Percentiles rank a stretch among this genome's conserved stretches.
phyloP scores from a whole-genome alignment of 2,888 invertebrate species.

The Macrostomum cliftonense region DNA sequence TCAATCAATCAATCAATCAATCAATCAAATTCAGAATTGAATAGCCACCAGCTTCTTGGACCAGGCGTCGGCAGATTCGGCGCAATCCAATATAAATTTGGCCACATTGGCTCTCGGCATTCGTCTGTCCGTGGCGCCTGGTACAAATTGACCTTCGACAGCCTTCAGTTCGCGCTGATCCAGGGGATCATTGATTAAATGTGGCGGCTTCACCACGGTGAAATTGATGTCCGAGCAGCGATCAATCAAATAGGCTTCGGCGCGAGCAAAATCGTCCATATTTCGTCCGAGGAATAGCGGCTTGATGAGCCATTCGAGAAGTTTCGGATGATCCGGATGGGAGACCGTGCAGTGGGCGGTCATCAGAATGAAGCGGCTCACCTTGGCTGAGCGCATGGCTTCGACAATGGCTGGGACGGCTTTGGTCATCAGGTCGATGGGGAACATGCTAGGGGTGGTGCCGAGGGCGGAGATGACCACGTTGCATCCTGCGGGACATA shows the following conservation, averaged over 20 bases:
- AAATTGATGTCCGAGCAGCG: slow-evolving; percentile 23
- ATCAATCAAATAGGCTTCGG: slow-evolving; percentile 21
- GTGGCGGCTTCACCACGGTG: slow-evolving; percentile 25
- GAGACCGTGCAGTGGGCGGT: slow-evolving; percentile 2
- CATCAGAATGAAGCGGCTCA: slow-evolving; percentile 16
- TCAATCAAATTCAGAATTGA: no score
- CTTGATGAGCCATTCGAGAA: slow-evolving; percentile 21
- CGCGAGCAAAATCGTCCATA: slow-evolving; percentile 22
- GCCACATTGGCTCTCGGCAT: slow-evolving; percentile 25
- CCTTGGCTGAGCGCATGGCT: slow-evolving; percentile 20
- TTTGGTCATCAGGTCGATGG: slow-evolving; percentile 18
- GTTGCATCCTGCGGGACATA: slow-evolving; percentile 12
- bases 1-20: no score
- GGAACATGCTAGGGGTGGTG: slow-evolving; percentile 15
- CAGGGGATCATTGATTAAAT: slow-evolving; percentile 17
- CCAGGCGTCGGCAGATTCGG: slow-evolving; percentile 11
- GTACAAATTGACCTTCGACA: neutral
- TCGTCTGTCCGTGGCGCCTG: neutral
- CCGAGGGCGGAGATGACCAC: slow-evolving; percentile 23
- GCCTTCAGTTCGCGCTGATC: neutral
- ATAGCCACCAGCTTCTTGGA: slow-evolving; percentile 15
- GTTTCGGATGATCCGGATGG: slow-evolving; percentile 15
- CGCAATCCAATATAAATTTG: slow-evolving; percentile 21
- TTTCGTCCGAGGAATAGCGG: slow-evolving; percentile 21
- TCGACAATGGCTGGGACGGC: slow-evolving; percentile 17